Evolutionary conservation across 2,888 invertebrate species (phyloP).

Genomic region (Drosophila paucipuncta): DNA sequence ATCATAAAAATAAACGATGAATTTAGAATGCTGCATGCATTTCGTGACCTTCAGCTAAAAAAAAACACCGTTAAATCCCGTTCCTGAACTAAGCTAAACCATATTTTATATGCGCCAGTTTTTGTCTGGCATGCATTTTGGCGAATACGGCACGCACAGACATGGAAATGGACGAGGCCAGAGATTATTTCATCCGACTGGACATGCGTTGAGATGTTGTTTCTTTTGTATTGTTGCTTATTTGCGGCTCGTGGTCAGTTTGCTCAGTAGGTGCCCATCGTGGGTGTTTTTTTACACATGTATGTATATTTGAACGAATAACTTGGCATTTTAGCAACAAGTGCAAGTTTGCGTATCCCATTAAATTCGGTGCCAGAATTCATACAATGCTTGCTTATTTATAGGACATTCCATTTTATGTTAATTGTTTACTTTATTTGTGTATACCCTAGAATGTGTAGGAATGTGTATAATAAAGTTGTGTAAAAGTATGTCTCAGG

Average conservation of each 20-base stretch:
- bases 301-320: neutral
- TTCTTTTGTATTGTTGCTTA: neutral
- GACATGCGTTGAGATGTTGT: conserved; percentile 16
- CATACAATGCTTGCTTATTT: conserved; percentile 63
- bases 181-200: conserved; percentile 11
- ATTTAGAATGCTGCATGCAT: conserved; percentile 38
- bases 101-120: conserved; percentile 29
- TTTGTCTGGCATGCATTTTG: conserved; percentile 44
- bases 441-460: neutral
- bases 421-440: conserved; percentile 18
- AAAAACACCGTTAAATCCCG: conserved; percentile 7
- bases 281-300: conserved; percentile 4
- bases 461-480: neutral
- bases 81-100: conserved; percentile 7
- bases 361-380: conserved; percentile 47
- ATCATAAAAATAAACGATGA: conserved; percentile 26
- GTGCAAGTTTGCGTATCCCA: conserved; percentile 73
- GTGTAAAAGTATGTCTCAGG: neutral
- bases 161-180: neutral
- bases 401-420: conserved; percentile 57
- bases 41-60: conserved; percentile 54
- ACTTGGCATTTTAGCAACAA: conserved; percentile 49
- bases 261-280: neutral
- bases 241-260: conserved; percentile 24
- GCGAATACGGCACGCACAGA: conserved; percentile 33